Percentiles rank a stretch among this genome's conserved stretches.
Conservation (phyloP, 2,888 invertebrate species). For the Odontocerum albicorne region DNA sequence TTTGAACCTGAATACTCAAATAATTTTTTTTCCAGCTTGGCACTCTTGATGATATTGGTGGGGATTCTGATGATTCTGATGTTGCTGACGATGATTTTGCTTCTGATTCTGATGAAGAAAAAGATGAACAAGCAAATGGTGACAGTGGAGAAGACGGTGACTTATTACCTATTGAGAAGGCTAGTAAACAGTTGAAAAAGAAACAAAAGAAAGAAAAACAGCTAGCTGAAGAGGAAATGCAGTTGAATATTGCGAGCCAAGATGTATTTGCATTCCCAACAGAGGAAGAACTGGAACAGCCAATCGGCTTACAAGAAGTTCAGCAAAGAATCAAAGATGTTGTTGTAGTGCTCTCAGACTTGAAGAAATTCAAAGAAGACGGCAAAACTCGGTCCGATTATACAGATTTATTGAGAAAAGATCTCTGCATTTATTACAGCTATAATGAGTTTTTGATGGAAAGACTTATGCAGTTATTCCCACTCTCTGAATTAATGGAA, state of each 20-base stretch:
- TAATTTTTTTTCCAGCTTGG: constrained; percentile 46
- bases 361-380: constrained; percentile 67
- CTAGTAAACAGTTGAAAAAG: constrained; percentile 74
- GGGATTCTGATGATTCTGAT: constrained; percentile 52
- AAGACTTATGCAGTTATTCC: constrained; percentile 87
- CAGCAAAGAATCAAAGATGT: constrained; percentile 90
- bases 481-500: constrained; percentile 83
- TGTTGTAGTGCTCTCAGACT: constrained; percentile 77
- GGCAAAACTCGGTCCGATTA: constrained; percentile 81
- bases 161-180: constrained; percentile 83
- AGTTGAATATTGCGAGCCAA: constrained; percentile 75
- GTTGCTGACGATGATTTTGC: constrained; percentile 45
- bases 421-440: constrained; percentile 92
- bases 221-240: constrained; percentile 79
- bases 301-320: constrained; percentile 76
- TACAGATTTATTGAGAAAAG: constrained; percentile 72
- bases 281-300: constrained; percentile 71
- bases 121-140: constrained; percentile 41
- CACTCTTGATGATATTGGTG: constrained; percentile 55
- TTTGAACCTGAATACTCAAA: too few relatives aligned
- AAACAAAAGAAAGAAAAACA: constrained; percentile 69
- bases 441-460: constrained; percentile 97
- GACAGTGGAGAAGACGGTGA: constrained; percentile 56
- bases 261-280: constrained; percentile 80
- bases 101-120: constrained; percentile 42